phyloP scores from a whole-genome alignment of 2,888 invertebrate species.

The Spialia ferax region DNA sequence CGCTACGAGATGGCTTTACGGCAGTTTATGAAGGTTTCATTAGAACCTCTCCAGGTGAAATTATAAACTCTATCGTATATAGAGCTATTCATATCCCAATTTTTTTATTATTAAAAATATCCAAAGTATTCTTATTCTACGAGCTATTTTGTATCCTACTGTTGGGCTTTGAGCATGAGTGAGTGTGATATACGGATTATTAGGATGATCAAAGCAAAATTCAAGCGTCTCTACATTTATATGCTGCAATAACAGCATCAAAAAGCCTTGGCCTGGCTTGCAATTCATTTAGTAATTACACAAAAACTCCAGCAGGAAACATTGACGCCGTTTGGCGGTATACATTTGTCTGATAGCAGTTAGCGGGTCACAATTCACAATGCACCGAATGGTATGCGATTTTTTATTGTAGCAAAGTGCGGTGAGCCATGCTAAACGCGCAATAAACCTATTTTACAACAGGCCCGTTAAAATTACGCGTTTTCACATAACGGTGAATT shows the following conservation, averaged over 20 bases:
- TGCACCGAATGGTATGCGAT: constrained; percentile 27
- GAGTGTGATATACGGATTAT: too few species aligned
- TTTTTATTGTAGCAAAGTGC: constrained; percentile 47
- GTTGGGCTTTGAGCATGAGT: too few species aligned
- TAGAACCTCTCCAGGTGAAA: too few species aligned
- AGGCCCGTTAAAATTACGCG: constrained; percentile 49
- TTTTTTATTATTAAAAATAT: too few species aligned
- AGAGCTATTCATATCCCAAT: too few species aligned
- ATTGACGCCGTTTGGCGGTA: constrained; percentile 11
- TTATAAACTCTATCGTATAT: too few species aligned
- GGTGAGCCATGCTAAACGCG: constrained; percentile 46
- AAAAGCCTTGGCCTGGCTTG: neutral
- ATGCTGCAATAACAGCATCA: neutral
- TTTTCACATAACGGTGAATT: constrained; percentile 49
- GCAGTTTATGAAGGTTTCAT: too few species aligned
- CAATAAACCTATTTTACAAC: constrained; percentile 52
- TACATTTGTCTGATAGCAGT: constrained; percentile 31
- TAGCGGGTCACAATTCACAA: constrained; percentile 36
- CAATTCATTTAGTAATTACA: neutral
- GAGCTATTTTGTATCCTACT: too few species aligned
- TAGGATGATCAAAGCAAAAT: too few species aligned
- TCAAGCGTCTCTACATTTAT: too few species aligned
- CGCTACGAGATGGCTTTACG: too few species aligned
- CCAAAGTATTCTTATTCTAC: too few species aligned
- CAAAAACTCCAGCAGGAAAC: neutral